These are phyloP conservation scores for Oegoconia quadripuncta DNA, from an alignment of 2,888 invertebrate genomes.

Conservation along the genomic window DNA sequence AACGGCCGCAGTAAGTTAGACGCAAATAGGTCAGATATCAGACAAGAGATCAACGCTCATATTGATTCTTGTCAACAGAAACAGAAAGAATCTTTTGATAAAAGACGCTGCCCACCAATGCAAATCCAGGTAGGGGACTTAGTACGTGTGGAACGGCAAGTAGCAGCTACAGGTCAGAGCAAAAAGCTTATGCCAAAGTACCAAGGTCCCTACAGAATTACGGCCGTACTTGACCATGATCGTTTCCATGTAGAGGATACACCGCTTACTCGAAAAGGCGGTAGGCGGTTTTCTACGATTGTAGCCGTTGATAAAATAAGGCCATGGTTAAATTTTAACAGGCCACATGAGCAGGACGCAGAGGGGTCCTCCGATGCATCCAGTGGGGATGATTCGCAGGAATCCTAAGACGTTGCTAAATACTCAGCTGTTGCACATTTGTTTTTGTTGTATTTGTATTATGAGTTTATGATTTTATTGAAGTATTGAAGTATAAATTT, in stretches of 20 bases:
- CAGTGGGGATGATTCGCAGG: no score
- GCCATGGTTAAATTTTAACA: neutral
- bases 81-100: neutral
- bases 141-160: neutral
- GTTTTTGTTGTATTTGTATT: no score
- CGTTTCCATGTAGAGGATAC: neutral
- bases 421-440: no score
- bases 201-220: constrained; percentile 1
- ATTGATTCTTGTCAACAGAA: neutral
- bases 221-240: neutral
- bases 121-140: neutral
- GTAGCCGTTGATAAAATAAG: neutral
- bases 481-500: no score
- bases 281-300: neutral
- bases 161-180: neutral
- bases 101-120: neutral
- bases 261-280: constrained; percentile 1
- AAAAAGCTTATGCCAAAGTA: neutral
- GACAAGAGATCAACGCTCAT: neutral
- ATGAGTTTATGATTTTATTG: no score
- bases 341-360: no score
- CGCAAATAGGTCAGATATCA: neutral
- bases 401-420: no score
- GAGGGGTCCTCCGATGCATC: no score
- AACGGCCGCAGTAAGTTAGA: neutral